Conservation (phyloP, 2,113 vertebrate species). For the Gymnogyps californianus region DNA sequence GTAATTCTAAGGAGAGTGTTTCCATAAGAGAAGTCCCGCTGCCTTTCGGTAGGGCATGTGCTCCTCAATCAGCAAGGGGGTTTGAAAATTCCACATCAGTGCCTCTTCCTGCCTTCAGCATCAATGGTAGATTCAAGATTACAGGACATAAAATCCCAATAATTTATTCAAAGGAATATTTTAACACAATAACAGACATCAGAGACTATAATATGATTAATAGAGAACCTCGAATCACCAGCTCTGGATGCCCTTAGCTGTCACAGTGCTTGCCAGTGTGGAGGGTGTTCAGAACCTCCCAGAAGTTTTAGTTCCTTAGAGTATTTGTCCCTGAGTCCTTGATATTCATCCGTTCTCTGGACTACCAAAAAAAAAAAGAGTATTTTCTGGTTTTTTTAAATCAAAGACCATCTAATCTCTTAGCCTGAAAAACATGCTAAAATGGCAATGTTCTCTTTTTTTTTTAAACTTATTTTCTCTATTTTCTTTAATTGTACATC, state of each 20-base stretch:
- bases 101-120: background rate
- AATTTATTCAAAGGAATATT: background rate
- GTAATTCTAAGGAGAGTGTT: background rate
- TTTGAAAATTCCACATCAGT: background rate
- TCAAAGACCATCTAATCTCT: background rate
- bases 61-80: background rate
- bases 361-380: background rate
- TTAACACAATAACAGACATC: background rate
- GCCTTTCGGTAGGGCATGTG: background rate
- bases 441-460: background rate
- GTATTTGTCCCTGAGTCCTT: background rate
- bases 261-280: background rate
- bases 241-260: background rate
- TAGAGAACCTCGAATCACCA: background rate
- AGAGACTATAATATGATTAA: background rate
- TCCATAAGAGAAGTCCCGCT: background rate
- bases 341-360: background rate
- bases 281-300: background rate
- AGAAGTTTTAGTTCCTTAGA: background rate
- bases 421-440: background rate
- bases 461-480: background rate
- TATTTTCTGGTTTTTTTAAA: background rate
- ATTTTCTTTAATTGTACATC: background rate
- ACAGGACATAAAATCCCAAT: background rate
- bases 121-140: background rate